Evolutionary conservation across 1,140 invertebrate species (phyloP).

Genomic region (Anadara kagoshimensis): DNA sequence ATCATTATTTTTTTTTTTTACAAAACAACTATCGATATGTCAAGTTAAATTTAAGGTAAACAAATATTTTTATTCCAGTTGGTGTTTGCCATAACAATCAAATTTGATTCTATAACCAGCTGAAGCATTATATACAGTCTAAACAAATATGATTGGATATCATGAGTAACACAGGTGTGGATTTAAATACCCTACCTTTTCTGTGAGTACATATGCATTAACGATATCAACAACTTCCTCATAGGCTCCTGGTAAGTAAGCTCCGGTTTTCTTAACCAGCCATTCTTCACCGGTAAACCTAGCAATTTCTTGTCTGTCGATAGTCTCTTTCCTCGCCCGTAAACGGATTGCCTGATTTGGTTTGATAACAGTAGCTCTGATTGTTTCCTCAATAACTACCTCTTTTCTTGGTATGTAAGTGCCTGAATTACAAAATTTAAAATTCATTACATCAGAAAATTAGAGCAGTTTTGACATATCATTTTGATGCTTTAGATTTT

Average conservation of each 20-base stretch:
- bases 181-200: too few relatives aligned
- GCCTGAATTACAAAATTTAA: slow-evolving; percentile 40
- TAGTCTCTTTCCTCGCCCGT: slow-evolving; percentile 74
- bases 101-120: too few relatives aligned
- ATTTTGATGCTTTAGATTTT: too few relatives aligned
- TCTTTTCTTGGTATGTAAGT: slow-evolving; percentile 76
- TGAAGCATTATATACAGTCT: too few relatives aligned
- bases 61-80: too few relatives aligned
- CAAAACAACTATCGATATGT: too few relatives aligned
- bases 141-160: too few relatives aligned
- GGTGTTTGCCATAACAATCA: too few relatives aligned
- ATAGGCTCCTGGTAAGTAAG: slow-evolving; percentile 77
- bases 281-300: slow-evolving; percentile 77
- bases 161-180: too few relatives aligned
- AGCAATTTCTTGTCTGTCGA: slow-evolving; percentile 71
- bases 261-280: slow-evolving; percentile 75
- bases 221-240: slow-evolving; percentile 76
- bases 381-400: slow-evolving; percentile 73
- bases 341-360: slow-evolving; percentile 75
- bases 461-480: too few relatives aligned
- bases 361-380: slow-evolving; percentile 73
- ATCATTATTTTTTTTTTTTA: too few relatives aligned
- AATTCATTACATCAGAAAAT: slow-evolving; percentile 40
- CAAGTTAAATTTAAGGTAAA: too few relatives aligned
- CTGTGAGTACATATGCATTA: slow-evolving; percentile 75